Evolutionary conservation across 2,113 vertebrate species (phyloP).

Genomic region (Acanthochromis polyacanthus): DNA sequence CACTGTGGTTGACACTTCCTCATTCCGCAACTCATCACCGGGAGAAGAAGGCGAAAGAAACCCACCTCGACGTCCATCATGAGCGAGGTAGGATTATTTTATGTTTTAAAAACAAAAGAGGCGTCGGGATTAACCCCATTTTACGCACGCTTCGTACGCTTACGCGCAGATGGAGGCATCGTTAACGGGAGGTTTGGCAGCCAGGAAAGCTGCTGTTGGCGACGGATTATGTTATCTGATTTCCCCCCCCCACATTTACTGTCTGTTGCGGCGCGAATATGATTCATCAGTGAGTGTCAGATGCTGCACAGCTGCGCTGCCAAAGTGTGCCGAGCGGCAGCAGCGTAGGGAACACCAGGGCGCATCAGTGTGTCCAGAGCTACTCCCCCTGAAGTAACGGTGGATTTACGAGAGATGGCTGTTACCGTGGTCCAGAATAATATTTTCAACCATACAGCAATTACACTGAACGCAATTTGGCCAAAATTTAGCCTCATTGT

Average conservation of each 20-base stretch:
- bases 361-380: slow-evolving; percentile 16
- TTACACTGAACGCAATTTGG: neutral
- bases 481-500: neutral
- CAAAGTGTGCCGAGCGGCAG: slow-evolving; percentile 31
- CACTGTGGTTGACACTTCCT: slow-evolving; percentile 71
- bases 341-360: slow-evolving; percentile 42
- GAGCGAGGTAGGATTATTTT: slow-evolving; percentile 84
- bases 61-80: slow-evolving; percentile 72
- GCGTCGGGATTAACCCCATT: slow-evolving; percentile 7
- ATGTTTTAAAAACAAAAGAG: slow-evolving; percentile 19
- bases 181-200: neutral
- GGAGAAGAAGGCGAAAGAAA: slow-evolving; percentile 54
- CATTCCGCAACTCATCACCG: slow-evolving; percentile 41
- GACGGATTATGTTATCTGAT: slow-evolving; percentile 8
- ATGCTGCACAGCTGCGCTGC: slow-evolving; percentile 54
- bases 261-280: slow-evolving; percentile 8
- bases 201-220: neutral
- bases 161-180: neutral
- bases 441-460: neutral
- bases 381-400: slow-evolving; percentile 4
- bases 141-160: slow-evolving; percentile 43
- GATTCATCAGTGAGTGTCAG: slow-evolving; percentile 24
- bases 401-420: slow-evolving; percentile 7
- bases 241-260: slow-evolving; percentile 12
- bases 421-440: neutral